phyloP scores from a whole-genome alignment of 2,888 invertebrate species.

The Apodemia zela region DNA sequence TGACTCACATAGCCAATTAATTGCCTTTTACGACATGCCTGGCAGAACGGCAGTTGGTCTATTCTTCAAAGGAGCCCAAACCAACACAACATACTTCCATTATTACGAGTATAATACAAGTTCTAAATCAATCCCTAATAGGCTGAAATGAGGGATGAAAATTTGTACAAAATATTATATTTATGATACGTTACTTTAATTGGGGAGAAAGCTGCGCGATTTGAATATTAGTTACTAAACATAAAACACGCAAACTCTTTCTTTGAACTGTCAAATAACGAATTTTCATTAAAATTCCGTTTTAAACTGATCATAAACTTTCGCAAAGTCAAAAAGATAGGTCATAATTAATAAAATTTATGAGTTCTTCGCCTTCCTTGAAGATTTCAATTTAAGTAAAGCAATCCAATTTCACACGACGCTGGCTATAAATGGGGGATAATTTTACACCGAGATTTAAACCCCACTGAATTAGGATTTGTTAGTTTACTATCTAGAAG shows the following conservation, averaged over 20 bases:
- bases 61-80: too few species aligned
- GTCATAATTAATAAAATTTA: slow-evolving; percentile 44
- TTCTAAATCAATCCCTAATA: too few species aligned
- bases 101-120: too few species aligned
- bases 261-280: not conserved
- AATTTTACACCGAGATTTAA: slow-evolving; percentile 13
- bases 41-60: too few species aligned
- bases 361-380: slow-evolving; percentile 44
- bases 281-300: slow-evolving; percentile 12
- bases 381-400: slow-evolving; percentile 57
- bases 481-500: slow-evolving; percentile 11
- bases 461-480: slow-evolving; percentile 2
- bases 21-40: too few species aligned
- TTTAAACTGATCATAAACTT: slow-evolving; percentile 10
- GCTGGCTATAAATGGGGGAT: slow-evolving; percentile 47
- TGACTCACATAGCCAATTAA: too few species aligned
- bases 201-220: too few species aligned
- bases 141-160: too few species aligned
- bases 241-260: not conserved
- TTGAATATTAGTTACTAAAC: too few species aligned
- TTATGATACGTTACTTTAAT: too few species aligned
- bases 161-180: too few species aligned
- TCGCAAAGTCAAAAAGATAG: slow-evolving; percentile 21
- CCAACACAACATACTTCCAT: too few species aligned
- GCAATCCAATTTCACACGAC: slow-evolving; percentile 59